A percentile compares a stretch with the other conserved stretches of the same genome.
Evolutionary conservation across 1,140 invertebrate species (phyloP).

Genomic region (Drosophila prosaltans): DNA sequence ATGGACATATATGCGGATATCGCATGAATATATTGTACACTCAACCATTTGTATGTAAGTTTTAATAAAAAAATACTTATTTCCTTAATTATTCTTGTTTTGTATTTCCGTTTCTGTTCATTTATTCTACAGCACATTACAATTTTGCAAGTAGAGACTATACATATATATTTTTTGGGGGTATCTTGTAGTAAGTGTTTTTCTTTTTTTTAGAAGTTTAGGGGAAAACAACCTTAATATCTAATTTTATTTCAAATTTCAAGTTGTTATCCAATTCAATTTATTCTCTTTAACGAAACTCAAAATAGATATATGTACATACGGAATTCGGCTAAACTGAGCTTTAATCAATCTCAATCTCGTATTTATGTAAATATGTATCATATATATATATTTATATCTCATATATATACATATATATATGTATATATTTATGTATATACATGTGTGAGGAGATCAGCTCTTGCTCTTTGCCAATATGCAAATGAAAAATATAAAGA

Average conservation of each 20-base stretch:
- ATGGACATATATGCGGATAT: slow-evolving; percentile 25
- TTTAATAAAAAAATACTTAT: slow-evolving; percentile 74
- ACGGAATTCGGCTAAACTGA: background rate
- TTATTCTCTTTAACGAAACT: no score
- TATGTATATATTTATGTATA: no score
- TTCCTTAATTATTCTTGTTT: slow-evolving; percentile 24
- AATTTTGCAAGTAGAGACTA: slow-evolving; percentile 56
- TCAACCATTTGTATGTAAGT: slow-evolving; percentile 30
- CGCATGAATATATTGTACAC: slow-evolving; percentile 39
- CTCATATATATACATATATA: no score
- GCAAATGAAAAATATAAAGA: no score
- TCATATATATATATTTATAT: background rate
- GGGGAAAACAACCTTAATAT: slow-evolving; percentile 10
- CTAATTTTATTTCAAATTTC: slow-evolving; percentile 3
- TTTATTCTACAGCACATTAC: slow-evolving; percentile 47
- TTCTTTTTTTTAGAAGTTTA: no score
- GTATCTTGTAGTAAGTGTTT: slow-evolving; percentile 17
- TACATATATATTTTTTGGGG: slow-evolving; percentile 40
- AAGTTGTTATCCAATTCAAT: background rate
- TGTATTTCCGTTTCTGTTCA: background rate
- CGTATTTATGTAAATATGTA: no score
- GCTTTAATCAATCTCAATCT: background rate
- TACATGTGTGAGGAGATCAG: no score
- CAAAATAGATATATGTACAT: no score
- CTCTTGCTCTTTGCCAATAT: no score